Conservation (phyloP, 1,140 invertebrate species). For the Bombus impatiens region DNA sequence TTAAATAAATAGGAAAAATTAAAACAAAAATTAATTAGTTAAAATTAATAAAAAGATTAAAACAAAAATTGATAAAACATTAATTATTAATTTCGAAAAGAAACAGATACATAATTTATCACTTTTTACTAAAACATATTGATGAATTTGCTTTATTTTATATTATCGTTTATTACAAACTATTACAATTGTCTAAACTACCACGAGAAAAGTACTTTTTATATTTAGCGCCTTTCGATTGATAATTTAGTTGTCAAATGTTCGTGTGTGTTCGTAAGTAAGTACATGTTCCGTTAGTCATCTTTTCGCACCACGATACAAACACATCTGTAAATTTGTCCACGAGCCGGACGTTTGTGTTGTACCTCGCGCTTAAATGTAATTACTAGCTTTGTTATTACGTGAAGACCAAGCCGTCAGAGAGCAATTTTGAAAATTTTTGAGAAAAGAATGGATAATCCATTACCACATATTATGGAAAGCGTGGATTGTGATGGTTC, state of each 20-base stretch:
- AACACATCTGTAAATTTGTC: not conserved
- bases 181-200: not conserved
- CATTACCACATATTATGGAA: conserved; percentile 81
- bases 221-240: not conserved
- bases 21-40: not conserved
- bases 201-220: not conserved
- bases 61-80: not conserved
- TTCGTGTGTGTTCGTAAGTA: not conserved
- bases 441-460: conserved; percentile 66
- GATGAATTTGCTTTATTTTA: not conserved
- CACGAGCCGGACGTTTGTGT: not conserved
- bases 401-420: not conserved
- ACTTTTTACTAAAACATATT: not conserved
- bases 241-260: not conserved
- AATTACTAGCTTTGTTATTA: not conserved
- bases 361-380: not conserved
- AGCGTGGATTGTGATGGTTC: conserved; percentile 75
- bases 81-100: not conserved
- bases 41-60: no score
- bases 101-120: not conserved
- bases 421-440: not conserved
- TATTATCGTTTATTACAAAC: not conserved
- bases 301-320: not conserved
- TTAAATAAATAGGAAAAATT: not conserved
- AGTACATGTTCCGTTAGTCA: conserved; percentile 10